These are phyloP conservation scores for Drosophila testacea DNA, from an alignment of 2,888 invertebrate species.

Conservation along the genomic window DNA sequence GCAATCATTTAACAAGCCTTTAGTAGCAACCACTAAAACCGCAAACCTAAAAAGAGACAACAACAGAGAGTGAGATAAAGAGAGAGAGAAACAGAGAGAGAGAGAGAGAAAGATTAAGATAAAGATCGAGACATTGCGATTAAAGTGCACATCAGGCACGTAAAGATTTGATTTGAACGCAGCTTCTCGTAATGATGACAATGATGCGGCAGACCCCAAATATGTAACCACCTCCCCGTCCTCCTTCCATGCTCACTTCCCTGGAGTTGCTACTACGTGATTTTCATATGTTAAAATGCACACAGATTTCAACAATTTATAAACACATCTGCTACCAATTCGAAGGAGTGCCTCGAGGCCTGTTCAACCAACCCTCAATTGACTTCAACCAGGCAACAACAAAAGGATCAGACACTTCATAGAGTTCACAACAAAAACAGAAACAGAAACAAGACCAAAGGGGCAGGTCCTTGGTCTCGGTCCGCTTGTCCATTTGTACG, in stretches of 20 bases:
- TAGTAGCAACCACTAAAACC: conserved; percentile 40
- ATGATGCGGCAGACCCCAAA: conserved; percentile 50
- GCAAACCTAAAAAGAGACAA: conserved; percentile 2
- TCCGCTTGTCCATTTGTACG: conserved; percentile 46
- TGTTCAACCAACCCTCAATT: conserved; percentile 68
- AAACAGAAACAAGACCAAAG: conserved; percentile 18
- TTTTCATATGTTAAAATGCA: conserved; percentile 74
- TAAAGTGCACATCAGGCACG: conserved; percentile 41
- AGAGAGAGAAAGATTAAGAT: background rate
- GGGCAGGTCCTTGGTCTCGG: conserved; percentile 44
- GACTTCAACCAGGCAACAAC: conserved; percentile 26
- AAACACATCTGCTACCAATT: conserved; percentile 76
- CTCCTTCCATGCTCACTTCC: background rate
- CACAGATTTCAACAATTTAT: conserved; percentile 79
- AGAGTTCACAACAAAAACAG: conserved; percentile 33
- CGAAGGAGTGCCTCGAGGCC: conserved; percentile 68
- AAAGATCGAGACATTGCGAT: conserved; percentile 3
- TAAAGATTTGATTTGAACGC: conserved; percentile 32
- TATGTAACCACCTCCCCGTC: background rate
- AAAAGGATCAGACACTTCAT: conserved; percentile 47
- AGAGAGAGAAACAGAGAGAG: background rate
- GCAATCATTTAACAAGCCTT: conserved; percentile 36
- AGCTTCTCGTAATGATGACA: conserved; percentile 50
- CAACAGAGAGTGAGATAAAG: background rate
- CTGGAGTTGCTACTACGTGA: conserved; percentile 52